These are phyloP conservation scores for Lacerta agilis DNA, from an alignment of 2,797 vertebrate genomes.

Conservation along the genomic window DNA sequence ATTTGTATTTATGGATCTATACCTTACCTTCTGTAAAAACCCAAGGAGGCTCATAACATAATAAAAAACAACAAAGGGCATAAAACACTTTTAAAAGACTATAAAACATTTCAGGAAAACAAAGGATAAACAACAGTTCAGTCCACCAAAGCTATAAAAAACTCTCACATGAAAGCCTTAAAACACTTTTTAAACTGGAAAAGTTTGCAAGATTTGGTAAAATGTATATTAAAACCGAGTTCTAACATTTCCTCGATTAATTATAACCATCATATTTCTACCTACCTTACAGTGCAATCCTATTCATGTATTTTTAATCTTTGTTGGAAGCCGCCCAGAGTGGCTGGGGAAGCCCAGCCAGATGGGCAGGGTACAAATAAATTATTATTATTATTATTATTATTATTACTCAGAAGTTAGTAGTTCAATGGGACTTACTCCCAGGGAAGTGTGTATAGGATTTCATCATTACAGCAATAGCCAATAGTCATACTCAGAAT, in stretches of 20 bases:
- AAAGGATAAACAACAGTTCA: background rate
- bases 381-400: too few species aligned
- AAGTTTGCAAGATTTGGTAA: background rate
- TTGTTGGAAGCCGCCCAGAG: too few species aligned
- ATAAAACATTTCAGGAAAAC: conserved; percentile 1
- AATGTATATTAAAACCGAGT: background rate
- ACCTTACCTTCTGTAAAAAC: background rate
- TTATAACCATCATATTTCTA: background rate
- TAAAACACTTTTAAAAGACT: conserved; percentile 9
- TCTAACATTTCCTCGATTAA: background rate
- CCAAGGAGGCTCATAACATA: background rate
- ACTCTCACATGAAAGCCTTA: background rate
- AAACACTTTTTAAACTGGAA: background rate
- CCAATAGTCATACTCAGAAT: too few species aligned
- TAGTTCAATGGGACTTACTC: too few species aligned
- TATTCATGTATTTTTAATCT: too few species aligned
- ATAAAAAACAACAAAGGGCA: conserved; percentile 1
- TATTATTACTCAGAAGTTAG: too few species aligned
- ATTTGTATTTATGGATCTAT: conserved; percentile 33
- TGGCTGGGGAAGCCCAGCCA: too few species aligned
- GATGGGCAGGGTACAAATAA: too few species aligned
- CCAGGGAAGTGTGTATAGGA: too few species aligned
- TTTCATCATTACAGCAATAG: too few species aligned
- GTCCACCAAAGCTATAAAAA: background rate
- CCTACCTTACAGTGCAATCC: background rate